These are phyloP conservation scores for Kuschelorhynchus macadamiae DNA, from an alignment of 2,888 invertebrate genomes.

Conservation along the genomic window DNA sequence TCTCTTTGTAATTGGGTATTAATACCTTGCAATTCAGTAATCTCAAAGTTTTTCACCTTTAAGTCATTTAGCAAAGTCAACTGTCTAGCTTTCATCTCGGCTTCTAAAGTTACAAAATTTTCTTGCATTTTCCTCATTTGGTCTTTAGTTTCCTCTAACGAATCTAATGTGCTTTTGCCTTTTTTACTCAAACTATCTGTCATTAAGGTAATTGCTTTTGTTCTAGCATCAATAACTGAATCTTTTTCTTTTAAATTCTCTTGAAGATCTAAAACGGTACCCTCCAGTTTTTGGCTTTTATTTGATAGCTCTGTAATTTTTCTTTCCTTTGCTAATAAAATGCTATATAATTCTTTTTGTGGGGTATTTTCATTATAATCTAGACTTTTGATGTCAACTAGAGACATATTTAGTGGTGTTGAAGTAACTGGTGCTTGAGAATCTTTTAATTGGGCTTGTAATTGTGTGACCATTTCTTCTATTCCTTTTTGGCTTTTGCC, in stretches of 20 bases:
- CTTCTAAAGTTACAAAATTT: conserved; percentile 80
- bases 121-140: conserved; percentile 88
- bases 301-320: conserved; percentile 77
- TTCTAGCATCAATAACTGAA: conserved; percentile 85
- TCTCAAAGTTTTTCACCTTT: conserved; percentile 60
- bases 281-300: conserved; percentile 82
- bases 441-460: conserved; percentile 72
- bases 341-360: conserved; percentile 66
- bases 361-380: conserved; percentile 64
- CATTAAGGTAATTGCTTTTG: conserved; percentile 83
- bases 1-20: conserved; percentile 51
- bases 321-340: conserved; percentile 75
- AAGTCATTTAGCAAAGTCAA: conserved; percentile 59
- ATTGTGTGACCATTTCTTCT: conserved; percentile 71
- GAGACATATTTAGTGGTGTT: conserved; percentile 60
- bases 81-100: conserved; percentile 76
- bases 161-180: conserved; percentile 78
- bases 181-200: conserved; percentile 81
- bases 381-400: conserved; percentile 59
- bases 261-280: conserved; percentile 83
- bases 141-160: conserved; percentile 84
- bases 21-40: conserved; percentile 57
- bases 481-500: conserved; percentile 71
- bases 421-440: conserved; percentile 66
- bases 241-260: conserved; percentile 88